A percentile compares a stretch with the other conserved stretches of the same genome.
These are phyloP conservation scores for Heliconius congener DNA, from an alignment of 1,140 invertebrate genomes.

Conservation along the genomic window DNA sequence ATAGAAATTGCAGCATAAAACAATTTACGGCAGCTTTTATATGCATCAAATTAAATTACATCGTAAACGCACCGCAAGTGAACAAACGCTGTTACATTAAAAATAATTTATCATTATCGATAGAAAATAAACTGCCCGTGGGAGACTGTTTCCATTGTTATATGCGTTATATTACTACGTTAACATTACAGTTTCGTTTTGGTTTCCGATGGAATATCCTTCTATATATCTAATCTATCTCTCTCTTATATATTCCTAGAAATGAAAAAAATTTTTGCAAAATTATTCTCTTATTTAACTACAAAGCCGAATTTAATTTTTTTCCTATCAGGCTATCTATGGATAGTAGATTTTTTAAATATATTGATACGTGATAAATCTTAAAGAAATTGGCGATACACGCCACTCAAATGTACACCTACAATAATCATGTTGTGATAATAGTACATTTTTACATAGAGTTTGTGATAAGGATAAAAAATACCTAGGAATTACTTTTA, in stretches of 20 bases:
- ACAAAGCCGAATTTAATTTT: too few relatives aligned
- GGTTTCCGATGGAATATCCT: not conserved
- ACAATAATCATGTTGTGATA: too few relatives aligned
- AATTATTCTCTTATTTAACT: too few relatives aligned
- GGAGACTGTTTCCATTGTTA: not conserved
- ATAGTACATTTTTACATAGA: too few relatives aligned
- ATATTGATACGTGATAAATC: too few relatives aligned
- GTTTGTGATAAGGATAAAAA: not conserved
- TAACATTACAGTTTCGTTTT: not conserved
- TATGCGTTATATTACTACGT: not conserved
- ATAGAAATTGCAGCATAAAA: not conserved
- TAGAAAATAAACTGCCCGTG: not conserved
- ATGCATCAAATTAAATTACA: constrained; percentile 2
- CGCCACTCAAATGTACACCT: too few relatives aligned
- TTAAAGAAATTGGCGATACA: too few relatives aligned
- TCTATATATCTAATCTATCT: too few relatives aligned
- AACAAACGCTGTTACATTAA: constrained; percentile 5
- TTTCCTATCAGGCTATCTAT: too few relatives aligned
- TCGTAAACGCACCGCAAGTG: not conserved
- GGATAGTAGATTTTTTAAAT: too few relatives aligned
- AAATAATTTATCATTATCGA: constrained; percentile 9
- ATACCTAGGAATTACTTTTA: not conserved
- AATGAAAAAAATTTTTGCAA: too few relatives aligned
- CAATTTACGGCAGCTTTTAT: not conserved
- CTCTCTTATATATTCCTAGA: too few relatives aligned